Conservation (phyloP, 2,888 invertebrate species). For the Parapristionchus giblindavisi region DNA sequence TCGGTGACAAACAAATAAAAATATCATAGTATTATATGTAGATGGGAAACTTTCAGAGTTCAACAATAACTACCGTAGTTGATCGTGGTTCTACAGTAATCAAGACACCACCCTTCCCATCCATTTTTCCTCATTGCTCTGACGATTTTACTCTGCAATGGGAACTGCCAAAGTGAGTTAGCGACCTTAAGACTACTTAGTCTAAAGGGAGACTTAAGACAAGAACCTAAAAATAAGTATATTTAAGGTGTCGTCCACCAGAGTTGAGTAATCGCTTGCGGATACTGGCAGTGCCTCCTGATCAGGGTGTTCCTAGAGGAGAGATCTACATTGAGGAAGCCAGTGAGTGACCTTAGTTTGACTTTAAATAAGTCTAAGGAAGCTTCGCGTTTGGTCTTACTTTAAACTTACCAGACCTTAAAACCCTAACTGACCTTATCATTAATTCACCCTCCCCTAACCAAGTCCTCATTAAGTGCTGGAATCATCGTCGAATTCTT, state of each 20-base stretch:
- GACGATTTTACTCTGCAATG: slow-evolving; percentile 17
- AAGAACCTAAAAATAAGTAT: background rate
- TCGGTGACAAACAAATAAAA: too few species aligned
- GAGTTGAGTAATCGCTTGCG: slow-evolving; percentile 21
- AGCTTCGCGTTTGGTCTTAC: too few species aligned
- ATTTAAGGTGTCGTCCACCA: slow-evolving; percentile 13
- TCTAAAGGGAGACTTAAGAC: background rate
- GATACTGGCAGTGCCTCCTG: background rate
- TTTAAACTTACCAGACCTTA: too few species aligned
- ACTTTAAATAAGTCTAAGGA: too few species aligned
- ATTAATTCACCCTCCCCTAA: too few species aligned
- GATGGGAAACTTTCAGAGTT: too few species aligned
- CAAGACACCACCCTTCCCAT: background rate
- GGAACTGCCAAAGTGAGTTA: slow-evolving; percentile 1
- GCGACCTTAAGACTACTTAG: background rate
- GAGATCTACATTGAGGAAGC: slow-evolving; percentile 21
- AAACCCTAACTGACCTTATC: too few species aligned
- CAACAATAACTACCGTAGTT: background rate
- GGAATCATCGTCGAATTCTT: background rate
- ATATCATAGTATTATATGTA: too few species aligned
- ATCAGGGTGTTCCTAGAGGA: background rate
- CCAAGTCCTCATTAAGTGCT: too few species aligned
- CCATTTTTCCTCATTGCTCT: slow-evolving; percentile 23
- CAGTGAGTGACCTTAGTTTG: background rate
- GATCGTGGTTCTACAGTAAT: background rate